Evolutionary conservation across 2,797 vertebrate genomes (phyloP).

Genomic region (Microctenopoma stevenorrisi): DNA sequence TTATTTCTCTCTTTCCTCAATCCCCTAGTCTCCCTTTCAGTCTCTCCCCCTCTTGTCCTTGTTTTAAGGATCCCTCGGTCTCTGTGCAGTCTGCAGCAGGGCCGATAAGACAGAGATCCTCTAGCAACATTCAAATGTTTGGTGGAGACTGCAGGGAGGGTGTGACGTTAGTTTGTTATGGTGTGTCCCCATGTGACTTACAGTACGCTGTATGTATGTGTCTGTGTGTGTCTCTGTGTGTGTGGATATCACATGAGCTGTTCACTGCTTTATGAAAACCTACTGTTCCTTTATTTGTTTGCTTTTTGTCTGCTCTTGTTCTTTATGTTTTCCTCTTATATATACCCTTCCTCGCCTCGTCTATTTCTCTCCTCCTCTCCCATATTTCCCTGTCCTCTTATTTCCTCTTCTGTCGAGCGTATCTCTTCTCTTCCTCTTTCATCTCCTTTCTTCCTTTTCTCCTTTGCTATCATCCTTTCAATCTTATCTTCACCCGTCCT

Average conservation of each 20-base stretch:
- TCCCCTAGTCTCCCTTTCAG: constrained; percentile 49
- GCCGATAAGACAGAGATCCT: constrained; percentile 71
- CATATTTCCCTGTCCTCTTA: no score
- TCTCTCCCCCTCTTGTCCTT: constrained; percentile 59
- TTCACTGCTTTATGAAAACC: background rate
- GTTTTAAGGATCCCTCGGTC: constrained; percentile 69
- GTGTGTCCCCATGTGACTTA: constrained; percentile 53
- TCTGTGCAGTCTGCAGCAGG: constrained; percentile 63
- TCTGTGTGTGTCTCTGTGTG: background rate
- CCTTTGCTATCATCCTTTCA: no score
- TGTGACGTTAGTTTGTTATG: constrained; percentile 31
- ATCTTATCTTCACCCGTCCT: no score
- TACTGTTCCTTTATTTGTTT: constrained; percentile 4
- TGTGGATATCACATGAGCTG: background rate
- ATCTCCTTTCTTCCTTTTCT: no score
- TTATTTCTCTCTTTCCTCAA: constrained; percentile 58
- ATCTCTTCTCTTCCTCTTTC: no score
- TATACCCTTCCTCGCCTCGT: no score
- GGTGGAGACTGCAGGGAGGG: constrained; percentile 26
- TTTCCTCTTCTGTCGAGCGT: no score
- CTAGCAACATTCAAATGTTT: constrained; percentile 38
- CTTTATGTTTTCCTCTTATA: no score
- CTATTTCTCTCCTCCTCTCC: background rate
- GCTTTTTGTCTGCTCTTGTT: background rate
- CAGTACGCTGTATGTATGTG: background rate